Evolutionary conservation across 2,888 invertebrate genomes (phyloP).

Genomic region (Hoplodrina ambigua): DNA sequence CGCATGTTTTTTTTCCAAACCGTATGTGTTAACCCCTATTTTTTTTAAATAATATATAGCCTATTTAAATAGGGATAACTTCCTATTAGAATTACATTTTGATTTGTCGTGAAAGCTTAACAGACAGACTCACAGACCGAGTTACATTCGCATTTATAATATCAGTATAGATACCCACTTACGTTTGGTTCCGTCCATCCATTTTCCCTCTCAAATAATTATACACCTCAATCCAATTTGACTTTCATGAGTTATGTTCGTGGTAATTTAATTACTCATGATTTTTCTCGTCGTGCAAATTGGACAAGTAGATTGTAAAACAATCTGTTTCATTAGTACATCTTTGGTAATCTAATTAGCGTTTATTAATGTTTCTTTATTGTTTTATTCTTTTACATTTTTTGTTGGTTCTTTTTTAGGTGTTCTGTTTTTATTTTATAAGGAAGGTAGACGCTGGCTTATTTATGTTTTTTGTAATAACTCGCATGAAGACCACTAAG

Average conservation of each 20-base stretch:
- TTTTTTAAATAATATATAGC: too few relatives aligned
- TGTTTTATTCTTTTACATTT: slow-evolving; percentile 34
- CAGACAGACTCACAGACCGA: neutral
- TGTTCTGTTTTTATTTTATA: neutral
- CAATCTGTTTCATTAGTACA: slow-evolving; percentile 62
- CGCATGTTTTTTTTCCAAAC: too few relatives aligned
- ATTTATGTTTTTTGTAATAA: too few relatives aligned
- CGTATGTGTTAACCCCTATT: too few relatives aligned
- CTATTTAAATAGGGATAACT: too few relatives aligned
- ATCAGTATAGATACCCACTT: neutral
- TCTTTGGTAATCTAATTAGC: slow-evolving; percentile 57
- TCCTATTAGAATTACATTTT: too few relatives aligned
- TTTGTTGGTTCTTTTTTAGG: neutral
- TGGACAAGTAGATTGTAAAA: slow-evolving; percentile 52
- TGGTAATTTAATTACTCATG: slow-evolving; percentile 53
- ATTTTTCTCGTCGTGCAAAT: slow-evolving; percentile 54
- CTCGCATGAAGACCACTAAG: too few relatives aligned
- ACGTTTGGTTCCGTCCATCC: slow-evolving; percentile 7
- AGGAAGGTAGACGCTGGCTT: neutral
- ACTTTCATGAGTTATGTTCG: slow-evolving; percentile 61
- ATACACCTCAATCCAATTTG: slow-evolving; percentile 59
- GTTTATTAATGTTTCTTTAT: slow-evolving; percentile 42
- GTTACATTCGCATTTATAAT: too few relatives aligned
- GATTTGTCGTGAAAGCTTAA: too few relatives aligned
- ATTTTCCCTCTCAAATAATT: slow-evolving; percentile 53